Percentiles rank a stretch among this genome's conserved stretches.
Evolutionary conservation across 2,113 vertebrate species (phyloP).

Genomic region (Aphyosemion australe): DNA sequence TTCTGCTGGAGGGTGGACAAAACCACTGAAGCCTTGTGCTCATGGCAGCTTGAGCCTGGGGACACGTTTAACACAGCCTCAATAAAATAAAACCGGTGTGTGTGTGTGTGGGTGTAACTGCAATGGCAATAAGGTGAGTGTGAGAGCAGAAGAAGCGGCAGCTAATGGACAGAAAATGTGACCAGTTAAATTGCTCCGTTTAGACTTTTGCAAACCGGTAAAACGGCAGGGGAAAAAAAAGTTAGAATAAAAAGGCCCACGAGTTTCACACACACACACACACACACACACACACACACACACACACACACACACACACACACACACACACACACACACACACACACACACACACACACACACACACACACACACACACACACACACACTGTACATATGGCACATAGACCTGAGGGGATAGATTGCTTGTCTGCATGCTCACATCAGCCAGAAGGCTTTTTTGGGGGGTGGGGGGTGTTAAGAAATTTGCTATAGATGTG

Average conservation of each 20-base stretch:
- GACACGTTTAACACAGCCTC: constrained; percentile 55
- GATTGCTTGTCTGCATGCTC: constrained; percentile 60
- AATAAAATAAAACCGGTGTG: constrained; percentile 52
- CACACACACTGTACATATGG: constrained; percentile 42
- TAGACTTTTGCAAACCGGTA: constrained; percentile 22
- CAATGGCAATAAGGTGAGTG: constrained; percentile 46
- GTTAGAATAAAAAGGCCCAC: constrained; percentile 9
- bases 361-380: constrained; percentile 16
- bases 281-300: too few relatives aligned
- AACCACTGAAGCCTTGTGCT: constrained; percentile 42
- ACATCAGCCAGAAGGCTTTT: constrained; percentile 52
- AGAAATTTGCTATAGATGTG: constrained; percentile 50
- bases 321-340: too few relatives aligned
- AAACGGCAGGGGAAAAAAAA: constrained; percentile 10
- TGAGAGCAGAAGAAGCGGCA: constrained; percentile 26
- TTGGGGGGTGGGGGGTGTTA: constrained; percentile 13
- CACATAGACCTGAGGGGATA: constrained; percentile 54
- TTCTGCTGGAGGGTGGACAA: constrained; percentile 60
- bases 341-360: too few relatives aligned
- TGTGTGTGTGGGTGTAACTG: constrained; percentile 33
- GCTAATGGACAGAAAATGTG: constrained; percentile 4
- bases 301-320: too few relatives aligned
- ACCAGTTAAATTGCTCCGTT: constrained; percentile 31
- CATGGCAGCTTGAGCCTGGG: constrained; percentile 54
- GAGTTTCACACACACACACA: constrained; percentile 28